phyloP scores from a whole-genome alignment of 2,113 vertebrate species.

The Calyptommatus sinebrachiatus region DNA sequence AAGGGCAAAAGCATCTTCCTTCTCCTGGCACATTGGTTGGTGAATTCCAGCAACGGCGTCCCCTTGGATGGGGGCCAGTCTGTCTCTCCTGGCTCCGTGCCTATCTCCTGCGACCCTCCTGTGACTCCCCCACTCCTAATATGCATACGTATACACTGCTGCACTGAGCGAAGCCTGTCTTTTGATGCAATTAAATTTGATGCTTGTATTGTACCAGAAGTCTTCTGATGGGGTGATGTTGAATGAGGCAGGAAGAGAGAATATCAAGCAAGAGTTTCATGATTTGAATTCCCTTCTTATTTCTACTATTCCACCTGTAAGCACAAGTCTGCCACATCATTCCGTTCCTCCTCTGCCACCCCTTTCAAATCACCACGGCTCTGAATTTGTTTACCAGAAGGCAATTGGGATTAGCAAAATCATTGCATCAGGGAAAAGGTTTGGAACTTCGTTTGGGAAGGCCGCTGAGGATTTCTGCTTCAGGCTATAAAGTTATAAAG shows the following conservation, averaged over 20 bases:
- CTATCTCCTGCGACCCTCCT: background rate
- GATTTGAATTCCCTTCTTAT: background rate
- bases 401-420: background rate
- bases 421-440: background rate
- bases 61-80: background rate
- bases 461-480: background rate
- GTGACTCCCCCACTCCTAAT: background rate
- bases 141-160: slow-evolving; percentile 14
- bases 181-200: slow-evolving; percentile 37
- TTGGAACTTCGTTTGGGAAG: background rate
- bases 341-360: background rate
- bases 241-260: background rate
- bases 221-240: slow-evolving; percentile 22
- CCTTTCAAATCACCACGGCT: background rate
- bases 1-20: background rate
- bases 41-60: background rate
- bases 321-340: slow-evolving; percentile 1
- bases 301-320: background rate
- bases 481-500: background rate
- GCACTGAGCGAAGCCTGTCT: slow-evolving; percentile 31
- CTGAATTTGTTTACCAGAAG: background rate
- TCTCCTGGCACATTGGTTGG: background rate
- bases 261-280: background rate
- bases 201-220: slow-evolving; percentile 24
- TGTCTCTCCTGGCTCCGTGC: background rate